phyloP scores from a whole-genome alignment of 2,113 vertebrate genomes.

The Scortum barcoo region DNA sequence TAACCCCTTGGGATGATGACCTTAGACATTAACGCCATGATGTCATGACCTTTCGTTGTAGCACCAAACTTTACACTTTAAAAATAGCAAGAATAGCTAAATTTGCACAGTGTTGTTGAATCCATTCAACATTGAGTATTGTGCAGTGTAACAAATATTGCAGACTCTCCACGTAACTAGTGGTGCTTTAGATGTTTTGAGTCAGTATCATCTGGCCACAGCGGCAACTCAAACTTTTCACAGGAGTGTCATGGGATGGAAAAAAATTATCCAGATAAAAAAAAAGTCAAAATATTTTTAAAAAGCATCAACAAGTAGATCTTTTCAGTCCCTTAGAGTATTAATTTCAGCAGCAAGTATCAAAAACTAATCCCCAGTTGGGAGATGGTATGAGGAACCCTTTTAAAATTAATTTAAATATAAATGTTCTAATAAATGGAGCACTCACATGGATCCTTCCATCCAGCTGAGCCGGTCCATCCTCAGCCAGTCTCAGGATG shows the following conservation, averaged over 20 bases:
- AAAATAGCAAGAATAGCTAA: neutral
- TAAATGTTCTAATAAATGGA: neutral
- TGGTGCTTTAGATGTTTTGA: neutral
- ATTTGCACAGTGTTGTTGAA: neutral
- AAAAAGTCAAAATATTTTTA: too few species aligned
- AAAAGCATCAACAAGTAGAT: neutral
- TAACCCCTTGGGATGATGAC: neutral
- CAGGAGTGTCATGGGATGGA: neutral
- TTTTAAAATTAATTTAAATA: neutral
- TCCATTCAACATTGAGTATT: neutral
- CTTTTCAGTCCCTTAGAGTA: neutral
- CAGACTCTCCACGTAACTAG: neutral
- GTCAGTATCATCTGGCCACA: neutral
- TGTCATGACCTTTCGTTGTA: slow-evolving; percentile 1
- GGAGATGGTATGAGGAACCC: neutral
- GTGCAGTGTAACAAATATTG: neutral
- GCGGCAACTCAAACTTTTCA: neutral
- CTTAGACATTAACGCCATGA: neutral
- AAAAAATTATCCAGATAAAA: neutral
- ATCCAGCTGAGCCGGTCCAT: slow-evolving; percentile 92
- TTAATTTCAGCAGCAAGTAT: neutral
- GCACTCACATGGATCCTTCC: slow-evolving; percentile 93
- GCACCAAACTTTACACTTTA: neutral
- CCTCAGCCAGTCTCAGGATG: slow-evolving; percentile 96
- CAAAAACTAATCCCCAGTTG: neutral